Percentiles rank a stretch among this genome's conserved stretches.
phyloP scores from a whole-genome alignment of 2,888 invertebrate genomes.

The Drosophila yooni region DNA sequence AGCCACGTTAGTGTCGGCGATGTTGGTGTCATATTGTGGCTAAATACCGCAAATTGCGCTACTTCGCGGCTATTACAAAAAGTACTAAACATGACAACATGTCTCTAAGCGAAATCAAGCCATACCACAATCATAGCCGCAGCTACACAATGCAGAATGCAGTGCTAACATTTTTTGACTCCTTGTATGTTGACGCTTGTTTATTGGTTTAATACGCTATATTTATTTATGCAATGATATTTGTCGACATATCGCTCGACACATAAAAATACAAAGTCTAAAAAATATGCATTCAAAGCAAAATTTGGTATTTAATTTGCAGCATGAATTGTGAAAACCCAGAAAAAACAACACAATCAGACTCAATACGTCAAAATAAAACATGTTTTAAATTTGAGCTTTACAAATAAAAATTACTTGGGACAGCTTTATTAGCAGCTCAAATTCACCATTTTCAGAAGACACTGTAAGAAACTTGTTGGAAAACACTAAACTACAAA shows the following conservation, averaged over 20 bases:
- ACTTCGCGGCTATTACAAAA: constrained; percentile 76
- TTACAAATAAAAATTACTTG: not conserved
- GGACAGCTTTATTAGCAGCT: not conserved
- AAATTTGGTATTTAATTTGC: not conserved
- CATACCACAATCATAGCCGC: constrained; percentile 35
- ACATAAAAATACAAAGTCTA: not conserved
- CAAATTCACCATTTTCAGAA: not conserved
- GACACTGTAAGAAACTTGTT: constrained; percentile 6
- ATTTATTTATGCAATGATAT: not conserved
- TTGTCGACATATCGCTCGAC: not conserved
- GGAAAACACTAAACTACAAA: not conserved
- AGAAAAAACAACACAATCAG: not conserved
- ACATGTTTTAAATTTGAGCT: not conserved
- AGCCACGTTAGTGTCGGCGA: constrained; percentile 24
- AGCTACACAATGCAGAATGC: constrained; percentile 12
- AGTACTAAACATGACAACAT: constrained; percentile 67
- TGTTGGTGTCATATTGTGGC: constrained; percentile 71
- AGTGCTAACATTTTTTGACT: constrained; percentile 7
- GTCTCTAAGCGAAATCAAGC: constrained; percentile 57
- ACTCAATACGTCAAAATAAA: not conserved
- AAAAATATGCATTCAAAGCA: not conserved
- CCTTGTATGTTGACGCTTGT: not conserved
- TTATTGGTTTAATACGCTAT: constrained; percentile 1
- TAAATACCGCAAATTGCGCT: constrained; percentile 79
- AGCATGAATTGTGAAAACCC: not conserved